Evolutionary conservation across 2,113 vertebrate genomes (phyloP), one percentile per base, ranked within the genome.

Genomic region (Coreoperca whiteheadi): DNA sequence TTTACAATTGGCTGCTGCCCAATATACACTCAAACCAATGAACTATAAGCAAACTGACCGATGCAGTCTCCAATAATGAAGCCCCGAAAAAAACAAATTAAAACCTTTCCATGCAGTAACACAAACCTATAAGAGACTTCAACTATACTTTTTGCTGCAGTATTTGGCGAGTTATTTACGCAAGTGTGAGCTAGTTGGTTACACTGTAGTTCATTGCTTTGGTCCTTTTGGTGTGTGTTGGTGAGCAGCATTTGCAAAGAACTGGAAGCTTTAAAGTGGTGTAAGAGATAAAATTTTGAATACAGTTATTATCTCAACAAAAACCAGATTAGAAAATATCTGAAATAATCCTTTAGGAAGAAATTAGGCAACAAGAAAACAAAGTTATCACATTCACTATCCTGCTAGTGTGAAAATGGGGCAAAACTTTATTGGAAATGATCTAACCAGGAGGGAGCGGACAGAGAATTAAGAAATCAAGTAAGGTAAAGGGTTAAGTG

Each of bases 401-500:
- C 25, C 43, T 28, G 50, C 21, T 30, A 37, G 21, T 43, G 18
- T 46, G 25, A 83, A 83, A 74, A 73, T 37, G 30, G 15, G 34
- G 5, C 28, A 56, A 56, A 32, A 66, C 1, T 53, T 46, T 37
- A 48, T 34, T 8, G 6, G 60, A 74, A 70, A 66, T 43, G 0
- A 83, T 30, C 43, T 56, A 8, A 71, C 34, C 8, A 28, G 21
- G 6, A 20, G 18, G 51, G n/a, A 79, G 34, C 15, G 54, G 51
- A 85, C 43, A 15, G 23, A 50, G 57, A 71, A 71, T 72, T 63
- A 71, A 73, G 53, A 65, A 85, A 74, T 80, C n/a, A 28, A 63
- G 30, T n/a, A 25, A 43, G 12, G 70, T 64, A 59, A 77, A 65
- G 60, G 85, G 81, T 85, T 82, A 79, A 80, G 81, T 76, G 16